Evolutionary conservation across 1,140 invertebrate genomes (phyloP).

Genomic region (Scaptomyza montana): DNA sequence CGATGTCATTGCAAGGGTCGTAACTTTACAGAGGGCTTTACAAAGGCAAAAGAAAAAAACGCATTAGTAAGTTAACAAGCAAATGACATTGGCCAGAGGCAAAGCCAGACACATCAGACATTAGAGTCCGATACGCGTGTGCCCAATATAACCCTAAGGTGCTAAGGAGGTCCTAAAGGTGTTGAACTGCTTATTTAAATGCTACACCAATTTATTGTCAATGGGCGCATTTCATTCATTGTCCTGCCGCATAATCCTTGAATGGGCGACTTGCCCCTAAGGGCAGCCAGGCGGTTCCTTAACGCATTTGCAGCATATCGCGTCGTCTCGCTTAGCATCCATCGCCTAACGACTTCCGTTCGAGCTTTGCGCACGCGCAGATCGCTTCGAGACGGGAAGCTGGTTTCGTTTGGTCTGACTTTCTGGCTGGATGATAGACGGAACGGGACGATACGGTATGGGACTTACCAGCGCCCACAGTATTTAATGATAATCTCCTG

Average conservation of each 20-base stretch:
- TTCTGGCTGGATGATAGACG: not conserved
- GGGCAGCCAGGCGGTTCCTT: constrained; percentile 39
- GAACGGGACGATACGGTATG: too few relatives aligned
- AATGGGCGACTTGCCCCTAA: constrained; percentile 59
- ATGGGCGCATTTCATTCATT: constrained; percentile 67
- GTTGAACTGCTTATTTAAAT: constrained; percentile 72
- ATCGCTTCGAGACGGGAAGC: constrained; percentile 35
- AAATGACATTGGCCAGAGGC: constrained; percentile 32
- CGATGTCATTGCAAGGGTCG: not conserved
- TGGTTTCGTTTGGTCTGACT: not conserved
- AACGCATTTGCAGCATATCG: constrained; percentile 57
- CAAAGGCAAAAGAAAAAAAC: constrained; percentile 26
- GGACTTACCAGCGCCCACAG: constrained; percentile 57
- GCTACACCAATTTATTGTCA: constrained; percentile 80
- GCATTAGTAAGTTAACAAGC: constrained; percentile 72
- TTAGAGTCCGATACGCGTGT: constrained; percentile 6
- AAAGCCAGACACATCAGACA: constrained; percentile 34
- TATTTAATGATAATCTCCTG: constrained; percentile 83
- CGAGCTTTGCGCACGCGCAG: constrained; percentile 75
- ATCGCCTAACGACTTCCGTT: constrained; percentile 77
- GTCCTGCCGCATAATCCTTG: constrained; percentile 76
- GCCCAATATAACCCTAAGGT: constrained; percentile 39
- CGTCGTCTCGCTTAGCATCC: constrained; percentile 34
- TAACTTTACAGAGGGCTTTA: not conserved
- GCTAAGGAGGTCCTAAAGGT: constrained; percentile 7